Evolutionary conservation across 2,113 vertebrate species (phyloP).

Genomic region (Pogonocichla stellata): DNA sequence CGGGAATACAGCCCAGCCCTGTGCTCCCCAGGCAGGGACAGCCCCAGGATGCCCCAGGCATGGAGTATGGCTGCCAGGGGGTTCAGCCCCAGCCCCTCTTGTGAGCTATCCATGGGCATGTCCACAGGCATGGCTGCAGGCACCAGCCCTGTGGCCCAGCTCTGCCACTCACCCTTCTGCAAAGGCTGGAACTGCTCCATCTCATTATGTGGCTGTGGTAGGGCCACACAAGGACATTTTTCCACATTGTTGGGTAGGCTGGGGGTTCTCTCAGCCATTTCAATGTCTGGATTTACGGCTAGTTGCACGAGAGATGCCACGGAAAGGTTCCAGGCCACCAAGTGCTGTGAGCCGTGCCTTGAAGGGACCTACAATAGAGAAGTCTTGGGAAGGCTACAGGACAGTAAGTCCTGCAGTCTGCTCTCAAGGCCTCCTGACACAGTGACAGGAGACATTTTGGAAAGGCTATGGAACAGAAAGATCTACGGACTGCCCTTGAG

Average conservation of each 20-base stretch:
- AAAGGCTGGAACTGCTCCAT: background rate
- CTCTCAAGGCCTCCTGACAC: background rate
- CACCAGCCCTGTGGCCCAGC: background rate
- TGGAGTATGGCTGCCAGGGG: no score
- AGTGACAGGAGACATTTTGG: background rate
- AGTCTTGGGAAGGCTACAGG: background rate
- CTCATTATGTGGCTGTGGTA: background rate
- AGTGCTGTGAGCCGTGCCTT: background rate
- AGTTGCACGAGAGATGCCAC: no score
- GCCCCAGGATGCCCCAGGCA: fast-evolving
- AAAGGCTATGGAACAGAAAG: background rate
- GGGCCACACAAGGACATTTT: background rate
- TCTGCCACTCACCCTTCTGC: background rate
- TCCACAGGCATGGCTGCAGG: background rate
- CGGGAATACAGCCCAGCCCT: background rate
- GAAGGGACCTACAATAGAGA: background rate
- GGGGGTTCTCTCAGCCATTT: background rate
- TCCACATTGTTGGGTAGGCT: background rate
- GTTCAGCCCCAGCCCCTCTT: background rate
- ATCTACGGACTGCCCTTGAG: no score
- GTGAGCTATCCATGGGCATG: background rate
- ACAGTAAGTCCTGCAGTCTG: background rate
- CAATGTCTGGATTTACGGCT: fast-evolving
- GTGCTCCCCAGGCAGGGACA: background rate
- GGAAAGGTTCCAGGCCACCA: background rate